Evolutionary conservation across 2,888 invertebrate genomes (phyloP).

Genomic region (Chouioia cunea): DNA sequence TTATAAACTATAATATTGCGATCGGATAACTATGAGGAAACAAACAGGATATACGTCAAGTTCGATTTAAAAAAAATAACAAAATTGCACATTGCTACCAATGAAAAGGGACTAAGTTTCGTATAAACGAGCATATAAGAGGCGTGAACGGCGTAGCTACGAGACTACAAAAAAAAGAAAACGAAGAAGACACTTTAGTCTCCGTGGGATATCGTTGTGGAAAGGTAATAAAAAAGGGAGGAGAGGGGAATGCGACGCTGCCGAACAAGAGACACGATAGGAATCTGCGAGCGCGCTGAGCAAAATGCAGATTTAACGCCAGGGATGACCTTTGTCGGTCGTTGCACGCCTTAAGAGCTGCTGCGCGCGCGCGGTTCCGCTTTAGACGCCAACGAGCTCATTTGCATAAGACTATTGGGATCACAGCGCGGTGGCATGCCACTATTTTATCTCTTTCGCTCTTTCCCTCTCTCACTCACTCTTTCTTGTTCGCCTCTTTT

Average conservation of each 20-base stretch:
- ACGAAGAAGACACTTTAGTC: neutral
- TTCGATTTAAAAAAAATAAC: too few relatives aligned
- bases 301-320: constrained; percentile 59
- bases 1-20: too few relatives aligned
- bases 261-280: constrained; percentile 37
- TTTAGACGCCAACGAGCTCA: constrained; percentile 15
- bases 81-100: too few relatives aligned
- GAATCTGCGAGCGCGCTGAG: constrained; percentile 45
- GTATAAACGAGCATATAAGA: too few relatives aligned
- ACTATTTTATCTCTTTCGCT: constrained; percentile 12
- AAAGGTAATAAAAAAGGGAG: constrained; percentile 17
- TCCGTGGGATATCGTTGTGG: neutral
- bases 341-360: constrained; percentile 57
- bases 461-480: too few relatives aligned
- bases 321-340: constrained; percentile 63
- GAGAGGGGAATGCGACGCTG: constrained; percentile 20
- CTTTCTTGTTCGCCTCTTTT: too few relatives aligned
- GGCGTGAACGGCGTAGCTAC: neutral
- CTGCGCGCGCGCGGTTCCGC: constrained; percentile 26
- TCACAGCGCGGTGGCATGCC: neutral
- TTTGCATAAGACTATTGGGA: constrained; percentile 16
- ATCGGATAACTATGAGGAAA: too few relatives aligned
- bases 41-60: too few relatives aligned
- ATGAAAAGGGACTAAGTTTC: too few relatives aligned
- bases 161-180: constrained; percentile 2